These are phyloP conservation scores for Drosophila orosa DNA, from an alignment of 1,140 invertebrate species.

Conservation along the genomic window DNA sequence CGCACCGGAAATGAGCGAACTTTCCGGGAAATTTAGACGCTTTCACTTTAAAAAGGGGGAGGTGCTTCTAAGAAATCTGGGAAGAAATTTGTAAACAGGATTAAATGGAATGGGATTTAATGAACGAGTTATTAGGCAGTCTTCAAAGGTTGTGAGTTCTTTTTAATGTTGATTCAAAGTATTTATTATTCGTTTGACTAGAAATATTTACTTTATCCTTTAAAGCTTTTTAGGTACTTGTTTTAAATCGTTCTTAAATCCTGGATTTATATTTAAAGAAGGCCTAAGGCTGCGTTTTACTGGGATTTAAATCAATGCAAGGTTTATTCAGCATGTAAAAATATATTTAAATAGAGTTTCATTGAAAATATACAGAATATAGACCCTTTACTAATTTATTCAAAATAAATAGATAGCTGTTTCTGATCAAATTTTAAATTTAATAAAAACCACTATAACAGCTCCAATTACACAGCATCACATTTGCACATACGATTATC, in stretches of 20 bases:
- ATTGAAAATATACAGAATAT: no score
- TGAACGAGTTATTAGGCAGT: not conserved
- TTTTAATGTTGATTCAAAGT: no score
- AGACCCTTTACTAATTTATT: no score
- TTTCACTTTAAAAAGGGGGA: not conserved
- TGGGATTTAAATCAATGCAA: not conserved
- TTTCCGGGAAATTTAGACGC: conserved; percentile 15
- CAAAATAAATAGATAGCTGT: no score
- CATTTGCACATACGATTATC: conserved; percentile 30
- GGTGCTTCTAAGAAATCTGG: not conserved
- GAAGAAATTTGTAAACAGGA: not conserved
- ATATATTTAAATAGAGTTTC: not conserved
- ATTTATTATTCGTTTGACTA: not conserved
- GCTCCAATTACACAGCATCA: not conserved
- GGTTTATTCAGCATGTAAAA: not conserved
- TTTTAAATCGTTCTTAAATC: not conserved
- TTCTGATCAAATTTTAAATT: no score
- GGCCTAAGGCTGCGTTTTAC: not conserved
- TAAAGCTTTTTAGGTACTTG: not conserved
- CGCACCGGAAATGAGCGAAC: not conserved
- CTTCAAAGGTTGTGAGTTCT: not conserved
- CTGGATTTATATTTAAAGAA: not conserved
- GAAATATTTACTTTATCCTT: not conserved
- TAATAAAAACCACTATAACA: no score
- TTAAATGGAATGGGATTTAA: conserved; percentile 1